phyloP scores from a whole-genome alignment of 1,140 invertebrate genomes.

The Drosophila jambulina region DNA sequence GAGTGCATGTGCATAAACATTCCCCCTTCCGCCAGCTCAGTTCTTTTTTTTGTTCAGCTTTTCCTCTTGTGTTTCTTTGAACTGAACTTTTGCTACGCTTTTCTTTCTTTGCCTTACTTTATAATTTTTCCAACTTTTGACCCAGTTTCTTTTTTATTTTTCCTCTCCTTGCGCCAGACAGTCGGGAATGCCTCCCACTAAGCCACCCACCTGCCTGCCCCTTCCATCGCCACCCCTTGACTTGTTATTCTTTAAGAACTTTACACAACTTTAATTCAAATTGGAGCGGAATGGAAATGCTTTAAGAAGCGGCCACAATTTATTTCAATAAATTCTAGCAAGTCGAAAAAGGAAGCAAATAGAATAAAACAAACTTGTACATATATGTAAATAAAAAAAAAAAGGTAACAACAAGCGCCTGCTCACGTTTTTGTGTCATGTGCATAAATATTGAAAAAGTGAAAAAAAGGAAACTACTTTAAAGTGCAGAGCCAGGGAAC shows the following conservation, averaged over 20 bases:
- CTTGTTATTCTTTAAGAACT: slow-evolving; percentile 34
- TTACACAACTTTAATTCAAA: slow-evolving; percentile 47
- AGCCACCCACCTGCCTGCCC: slow-evolving; percentile 31
- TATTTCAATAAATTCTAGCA: slow-evolving; percentile 43
- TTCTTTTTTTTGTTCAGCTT: slow-evolving; percentile 13
- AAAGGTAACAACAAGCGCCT: slow-evolving; percentile 26
- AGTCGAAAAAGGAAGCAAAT: slow-evolving; percentile 19
- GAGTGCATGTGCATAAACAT: slow-evolving; percentile 57
- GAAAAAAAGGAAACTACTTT: slow-evolving; percentile 38
- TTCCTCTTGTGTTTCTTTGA: slow-evolving; percentile 53
- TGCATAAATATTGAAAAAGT: slow-evolving; percentile 61
- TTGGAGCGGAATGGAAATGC: slow-evolving; percentile 35
- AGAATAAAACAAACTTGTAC: slow-evolving; percentile 22
- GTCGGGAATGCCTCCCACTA: slow-evolving; percentile 40
- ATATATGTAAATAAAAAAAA: slow-evolving; percentile 31
- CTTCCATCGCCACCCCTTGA: slow-evolving; percentile 1
- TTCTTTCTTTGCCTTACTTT: slow-evolving; percentile 70
- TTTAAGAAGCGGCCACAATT: slow-evolving; percentile 31
- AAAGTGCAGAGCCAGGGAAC: background rate
- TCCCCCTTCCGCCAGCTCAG: slow-evolving; percentile 3
- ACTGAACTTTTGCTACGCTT: slow-evolving; percentile 68
- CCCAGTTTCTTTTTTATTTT: slow-evolving; percentile 58
- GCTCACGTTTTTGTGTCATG: slow-evolving; percentile 77
- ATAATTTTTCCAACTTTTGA: slow-evolving; percentile 82
- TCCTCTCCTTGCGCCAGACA: slow-evolving; percentile 50